Evolutionary conservation across 2,888 invertebrate species (phyloP).

Genomic region (Eurytoma adleriae): DNA sequence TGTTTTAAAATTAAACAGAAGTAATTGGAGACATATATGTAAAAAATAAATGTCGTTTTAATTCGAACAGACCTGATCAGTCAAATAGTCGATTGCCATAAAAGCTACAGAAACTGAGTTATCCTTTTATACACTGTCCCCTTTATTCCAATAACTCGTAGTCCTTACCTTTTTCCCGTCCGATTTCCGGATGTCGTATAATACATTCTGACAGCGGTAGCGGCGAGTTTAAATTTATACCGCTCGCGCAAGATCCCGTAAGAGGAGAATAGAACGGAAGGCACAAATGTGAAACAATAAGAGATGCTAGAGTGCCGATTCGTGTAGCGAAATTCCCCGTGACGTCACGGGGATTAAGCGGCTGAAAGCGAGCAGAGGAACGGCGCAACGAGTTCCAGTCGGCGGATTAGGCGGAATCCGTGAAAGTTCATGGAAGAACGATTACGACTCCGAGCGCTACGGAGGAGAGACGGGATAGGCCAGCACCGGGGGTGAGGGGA

Average conservation of each 20-base stretch:
- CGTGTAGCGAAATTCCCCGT: conserved; percentile 46
- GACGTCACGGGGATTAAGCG: conserved; percentile 44
- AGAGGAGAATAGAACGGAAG: conserved; percentile 3
- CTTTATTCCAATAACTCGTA: background rate
- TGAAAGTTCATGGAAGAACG: conserved; percentile 52
- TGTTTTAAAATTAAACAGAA: too few species aligned
- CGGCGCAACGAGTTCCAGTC: conserved; percentile 23
- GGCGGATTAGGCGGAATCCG: conserved; percentile 40
- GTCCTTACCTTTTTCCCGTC: background rate
- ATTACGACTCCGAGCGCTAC: conserved; percentile 22
- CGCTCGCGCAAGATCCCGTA: background rate
- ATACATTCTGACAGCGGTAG: conserved; percentile 51
- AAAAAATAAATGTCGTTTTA: too few species aligned
- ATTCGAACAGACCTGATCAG: too few species aligned
- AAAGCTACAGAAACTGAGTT: background rate
- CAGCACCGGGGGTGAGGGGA: background rate
- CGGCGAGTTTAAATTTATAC: conserved; percentile 26
- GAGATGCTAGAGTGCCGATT: conserved; percentile 48
- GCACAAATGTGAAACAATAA: conserved; percentile 43
- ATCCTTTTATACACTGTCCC: background rate
- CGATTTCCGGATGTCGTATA: conserved; percentile 27
- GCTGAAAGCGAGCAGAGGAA: conserved; percentile 17
- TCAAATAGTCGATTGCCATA: background rate
- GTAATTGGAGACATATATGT: too few species aligned
- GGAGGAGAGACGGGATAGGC: background rate